Evolutionary conservation across 2,888 invertebrate species (phyloP).

Genomic region (Phanerotoma sp.): DNA sequence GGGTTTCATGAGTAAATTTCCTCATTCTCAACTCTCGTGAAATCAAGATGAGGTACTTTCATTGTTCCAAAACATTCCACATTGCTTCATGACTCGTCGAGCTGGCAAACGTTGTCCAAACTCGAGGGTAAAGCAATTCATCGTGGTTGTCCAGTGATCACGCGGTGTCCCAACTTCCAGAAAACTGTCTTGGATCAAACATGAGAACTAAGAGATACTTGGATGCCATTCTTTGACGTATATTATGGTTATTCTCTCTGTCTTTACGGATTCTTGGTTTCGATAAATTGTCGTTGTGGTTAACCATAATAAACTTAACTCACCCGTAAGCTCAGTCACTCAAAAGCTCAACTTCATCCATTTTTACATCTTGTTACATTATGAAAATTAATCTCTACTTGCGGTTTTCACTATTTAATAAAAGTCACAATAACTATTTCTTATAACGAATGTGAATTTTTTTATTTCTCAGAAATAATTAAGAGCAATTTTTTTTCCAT

Average conservation of each 20-base stretch:
- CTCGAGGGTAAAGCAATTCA: conserved; percentile 8
- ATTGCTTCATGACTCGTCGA: conserved; percentile 2
- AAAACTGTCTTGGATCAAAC: conserved; percentile 1
- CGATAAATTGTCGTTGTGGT: background rate
- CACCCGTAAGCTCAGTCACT: too few relatives aligned
- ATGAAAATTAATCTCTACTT: too few relatives aligned
- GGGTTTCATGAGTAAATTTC: background rate
- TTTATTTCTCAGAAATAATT: too few relatives aligned
- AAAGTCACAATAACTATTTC: too few relatives aligned
- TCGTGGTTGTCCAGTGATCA: conserved; percentile 12
- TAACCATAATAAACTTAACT: background rate
- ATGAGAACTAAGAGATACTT: background rate
- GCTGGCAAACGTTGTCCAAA: conserved; percentile 6
- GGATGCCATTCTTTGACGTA: background rate
- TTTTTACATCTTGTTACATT: too few relatives aligned
- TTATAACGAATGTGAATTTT: too few relatives aligned
- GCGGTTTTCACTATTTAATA: too few relatives aligned
- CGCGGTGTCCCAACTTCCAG: conserved; percentile 8
- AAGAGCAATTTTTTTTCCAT: too few relatives aligned
- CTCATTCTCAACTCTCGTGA: background rate
- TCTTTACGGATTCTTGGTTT: background rate
- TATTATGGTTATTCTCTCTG: background rate
- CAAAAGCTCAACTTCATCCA: too few relatives aligned
- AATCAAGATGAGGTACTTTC: conserved; percentile 6
- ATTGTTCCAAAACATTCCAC: background rate